Percentiles rank a stretch among this genome's conserved stretches.
Evolutionary conservation across 2,888 invertebrate species (phyloP).

Genomic region (Leptinotarsa juncta): DNA sequence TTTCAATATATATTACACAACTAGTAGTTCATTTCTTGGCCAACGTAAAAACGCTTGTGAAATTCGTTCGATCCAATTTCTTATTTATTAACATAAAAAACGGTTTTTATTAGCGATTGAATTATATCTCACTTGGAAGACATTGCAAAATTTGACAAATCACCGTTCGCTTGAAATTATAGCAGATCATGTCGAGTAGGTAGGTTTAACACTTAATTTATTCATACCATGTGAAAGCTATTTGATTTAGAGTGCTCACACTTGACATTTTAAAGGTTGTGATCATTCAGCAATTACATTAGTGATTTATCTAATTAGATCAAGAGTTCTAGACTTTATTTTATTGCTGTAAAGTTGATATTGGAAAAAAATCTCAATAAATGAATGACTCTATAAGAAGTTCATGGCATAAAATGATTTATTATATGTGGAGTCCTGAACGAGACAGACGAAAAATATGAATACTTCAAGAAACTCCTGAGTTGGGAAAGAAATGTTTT

Average conservation of each 20-base stretch:
- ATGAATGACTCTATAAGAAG: not conserved
- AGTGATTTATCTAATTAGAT: slow-evolving; percentile 6
- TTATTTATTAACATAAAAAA: slow-evolving; percentile 38
- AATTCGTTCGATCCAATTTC: slow-evolving; percentile 34
- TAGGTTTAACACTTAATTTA: slow-evolving; percentile 8
- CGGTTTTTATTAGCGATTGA: slow-evolving; percentile 13
- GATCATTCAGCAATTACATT: slow-evolving; percentile 9
- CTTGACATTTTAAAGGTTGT: slow-evolving; percentile 15
- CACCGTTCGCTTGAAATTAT: slow-evolving; percentile 12
- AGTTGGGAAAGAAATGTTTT: no score
- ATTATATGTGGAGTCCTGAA: no score
- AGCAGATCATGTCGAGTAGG: slow-evolving; percentile 17
- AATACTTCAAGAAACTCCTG: no score
- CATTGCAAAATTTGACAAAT: slow-evolving; percentile 38
- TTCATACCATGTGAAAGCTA: slow-evolving; percentile 3
- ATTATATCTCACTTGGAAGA: slow-evolving; percentile 15
- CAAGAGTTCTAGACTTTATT: not conserved
- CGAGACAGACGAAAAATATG: no score
- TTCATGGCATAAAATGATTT: no score
- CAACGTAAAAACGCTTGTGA: slow-evolving; percentile 32
- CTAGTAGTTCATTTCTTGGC: slow-evolving; percentile 9
- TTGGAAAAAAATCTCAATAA: not conserved
- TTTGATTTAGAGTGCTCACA: slow-evolving; percentile 12
- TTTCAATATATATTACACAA: slow-evolving; percentile 10
- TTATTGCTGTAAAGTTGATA: not conserved